Conservation (phyloP, 2,797 vertebrate genomes). For the Alauda arvensis region DNA sequence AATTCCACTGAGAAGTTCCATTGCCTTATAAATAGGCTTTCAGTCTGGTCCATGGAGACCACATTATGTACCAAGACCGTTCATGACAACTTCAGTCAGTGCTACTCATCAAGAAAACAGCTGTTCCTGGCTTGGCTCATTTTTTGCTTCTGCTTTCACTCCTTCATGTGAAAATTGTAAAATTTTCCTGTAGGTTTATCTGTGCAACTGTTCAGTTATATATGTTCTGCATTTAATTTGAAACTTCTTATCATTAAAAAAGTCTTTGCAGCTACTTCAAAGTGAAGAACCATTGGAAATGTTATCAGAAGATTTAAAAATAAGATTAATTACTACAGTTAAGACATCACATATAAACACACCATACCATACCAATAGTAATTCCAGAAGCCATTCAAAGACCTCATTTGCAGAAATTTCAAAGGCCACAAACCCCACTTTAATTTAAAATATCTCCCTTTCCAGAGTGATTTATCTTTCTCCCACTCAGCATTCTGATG, state of each 20-base stretch:
- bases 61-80: neutral
- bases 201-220: neutral
- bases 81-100: neutral
- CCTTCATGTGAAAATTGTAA: neutral
- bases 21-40: neutral
- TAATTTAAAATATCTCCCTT: neutral
- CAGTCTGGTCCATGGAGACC: neutral
- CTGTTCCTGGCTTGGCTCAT: neutral
- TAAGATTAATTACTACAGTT: neutral
- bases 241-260: neutral
- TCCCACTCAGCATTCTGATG: neutral
- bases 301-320: constrained; percentile 7
- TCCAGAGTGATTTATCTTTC: neutral
- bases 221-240: neutral
- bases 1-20: neutral
- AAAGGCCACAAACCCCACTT: neutral
- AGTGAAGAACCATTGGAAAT: neutral
- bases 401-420: neutral
- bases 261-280: neutral
- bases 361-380: neutral
- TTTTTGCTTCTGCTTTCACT: neutral
- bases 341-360: neutral
- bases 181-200: neutral
- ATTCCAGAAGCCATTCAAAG: constrained; percentile 2
- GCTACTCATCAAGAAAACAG: neutral